Conservation (phyloP, 2,113 vertebrate genomes). For the Paracanthobrama guichenoti region DNA sequence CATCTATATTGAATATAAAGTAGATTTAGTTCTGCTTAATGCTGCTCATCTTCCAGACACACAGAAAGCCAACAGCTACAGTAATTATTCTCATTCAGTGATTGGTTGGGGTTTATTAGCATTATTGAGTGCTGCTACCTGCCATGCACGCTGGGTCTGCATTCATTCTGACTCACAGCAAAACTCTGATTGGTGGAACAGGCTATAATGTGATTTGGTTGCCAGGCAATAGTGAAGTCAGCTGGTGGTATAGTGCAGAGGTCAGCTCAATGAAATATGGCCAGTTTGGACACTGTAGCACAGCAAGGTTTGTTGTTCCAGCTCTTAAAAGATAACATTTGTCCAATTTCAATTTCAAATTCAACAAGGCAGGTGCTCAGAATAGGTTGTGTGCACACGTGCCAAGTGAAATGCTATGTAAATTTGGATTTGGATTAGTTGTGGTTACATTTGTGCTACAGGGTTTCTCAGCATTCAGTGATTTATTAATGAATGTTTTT, state of each 20-base stretch:
- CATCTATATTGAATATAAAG: not conserved
- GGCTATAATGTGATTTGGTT: constrained; percentile 63
- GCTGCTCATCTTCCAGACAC: not conserved
- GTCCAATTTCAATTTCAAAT: not conserved
- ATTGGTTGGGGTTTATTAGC: constrained; percentile 51
- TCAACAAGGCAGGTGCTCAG: not conserved
- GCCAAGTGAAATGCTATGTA: not conserved
- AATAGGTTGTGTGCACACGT: not conserved
- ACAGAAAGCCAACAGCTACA: not conserved
- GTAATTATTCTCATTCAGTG: constrained; percentile 16
- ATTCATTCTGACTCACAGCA: constrained; percentile 22
- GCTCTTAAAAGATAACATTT: not conserved
- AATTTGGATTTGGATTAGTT: not conserved
- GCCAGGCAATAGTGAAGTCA: constrained; percentile 64
- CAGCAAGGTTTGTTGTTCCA: constrained; percentile 47
- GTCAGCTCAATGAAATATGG: constrained; percentile 57
- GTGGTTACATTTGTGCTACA: too few relatives aligned
- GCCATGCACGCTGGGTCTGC: constrained; percentile 15
- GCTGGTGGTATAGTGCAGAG: constrained; percentile 61
- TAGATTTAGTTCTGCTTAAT: not conserved
- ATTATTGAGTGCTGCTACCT: constrained; percentile 49
- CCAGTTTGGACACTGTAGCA: constrained; percentile 37
- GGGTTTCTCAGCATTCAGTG: not conserved
- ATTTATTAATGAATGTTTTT: constrained; percentile 5
- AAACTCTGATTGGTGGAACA: constrained; percentile 44